A percentile compares a stretch with the other conserved stretches of the same genome.
Evolutionary conservation across 2,888 invertebrate genomes (phyloP).

Genomic region (Halictus quadricinctus): DNA sequence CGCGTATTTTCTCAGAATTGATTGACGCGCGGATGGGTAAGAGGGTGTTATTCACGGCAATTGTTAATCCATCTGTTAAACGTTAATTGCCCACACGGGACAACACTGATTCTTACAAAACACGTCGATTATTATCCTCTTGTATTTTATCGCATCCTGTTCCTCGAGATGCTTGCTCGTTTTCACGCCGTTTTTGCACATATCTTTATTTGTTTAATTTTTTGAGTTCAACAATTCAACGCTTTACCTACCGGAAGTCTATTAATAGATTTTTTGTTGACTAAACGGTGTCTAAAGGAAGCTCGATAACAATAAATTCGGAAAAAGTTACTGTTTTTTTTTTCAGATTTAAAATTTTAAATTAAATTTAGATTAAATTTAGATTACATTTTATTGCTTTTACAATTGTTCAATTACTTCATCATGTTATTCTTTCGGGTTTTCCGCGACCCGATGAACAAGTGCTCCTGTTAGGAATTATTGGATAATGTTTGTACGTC

Average conservation of each 20-base stretch:
- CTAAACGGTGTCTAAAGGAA: too few species aligned
- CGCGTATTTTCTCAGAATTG: slow-evolving; percentile 31
- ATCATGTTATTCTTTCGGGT: background rate
- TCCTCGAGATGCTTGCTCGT: slow-evolving; percentile 24
- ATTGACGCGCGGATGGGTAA: background rate
- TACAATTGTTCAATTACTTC: too few species aligned
- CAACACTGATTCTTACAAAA: slow-evolving; percentile 24
- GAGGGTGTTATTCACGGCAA: slow-evolving; percentile 25
- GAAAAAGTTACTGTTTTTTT: too few species aligned
- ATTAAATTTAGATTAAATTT: too few species aligned
- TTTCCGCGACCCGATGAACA: slow-evolving; percentile 26
- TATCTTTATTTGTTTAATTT: background rate
- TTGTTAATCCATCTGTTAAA: slow-evolving; percentile 42
- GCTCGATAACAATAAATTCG: too few species aligned
- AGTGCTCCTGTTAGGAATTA: slow-evolving; percentile 39
- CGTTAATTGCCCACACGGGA: slow-evolving; percentile 29
- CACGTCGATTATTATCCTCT: slow-evolving; percentile 43
- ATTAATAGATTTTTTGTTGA: too few species aligned
- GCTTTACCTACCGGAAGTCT: too few species aligned
- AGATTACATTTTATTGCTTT: too few species aligned
- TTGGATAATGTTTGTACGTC: slow-evolving; percentile 43
- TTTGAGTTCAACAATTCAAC: too few species aligned
- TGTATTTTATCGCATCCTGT: slow-evolving; percentile 46
- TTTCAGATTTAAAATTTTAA: too few species aligned
- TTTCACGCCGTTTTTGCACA: background rate